Conservation (phyloP, 30 jellyfish, hydroid and myxozoan genomes). For the Catostylus mosaicus region DNA sequence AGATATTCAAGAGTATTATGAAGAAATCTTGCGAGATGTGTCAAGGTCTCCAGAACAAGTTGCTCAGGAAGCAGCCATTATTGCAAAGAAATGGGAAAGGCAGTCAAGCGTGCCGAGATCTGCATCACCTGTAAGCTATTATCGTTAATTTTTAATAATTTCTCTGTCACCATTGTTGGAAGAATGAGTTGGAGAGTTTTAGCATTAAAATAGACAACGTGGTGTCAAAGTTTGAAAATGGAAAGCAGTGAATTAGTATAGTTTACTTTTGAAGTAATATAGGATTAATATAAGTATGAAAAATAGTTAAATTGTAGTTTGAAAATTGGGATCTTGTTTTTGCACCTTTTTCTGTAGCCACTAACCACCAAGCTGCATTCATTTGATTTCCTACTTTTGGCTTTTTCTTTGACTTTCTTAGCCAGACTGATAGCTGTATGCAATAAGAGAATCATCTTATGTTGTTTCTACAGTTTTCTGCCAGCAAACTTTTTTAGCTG, state of each 20-base stretch:
- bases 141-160: conserved; percentile 13
- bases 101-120: conserved; percentile 21
- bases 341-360: too few relatives aligned
- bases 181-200: not conserved
- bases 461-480: too few relatives aligned
- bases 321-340: too few relatives aligned
- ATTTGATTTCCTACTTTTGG: too few relatives aligned
- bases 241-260: not conserved
- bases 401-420: too few relatives aligned
- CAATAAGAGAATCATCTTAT: too few relatives aligned
- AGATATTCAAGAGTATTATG: conserved; percentile 92
- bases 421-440: too few relatives aligned
- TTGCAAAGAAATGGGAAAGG: conserved; percentile 91
- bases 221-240: not conserved
- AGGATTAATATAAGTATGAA: too few relatives aligned
- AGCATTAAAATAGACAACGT: not conserved
- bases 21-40: conserved; percentile 76
- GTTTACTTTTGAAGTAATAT: too few relatives aligned
- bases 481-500: too few relatives aligned
- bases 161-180: not conserved
- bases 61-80: conserved; percentile 68
- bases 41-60: conserved; percentile 87
- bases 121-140: conserved; percentile 50
- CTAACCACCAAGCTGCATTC: too few relatives aligned
- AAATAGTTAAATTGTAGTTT: too few relatives aligned